Conservation (phyloP, 2,113 vertebrate genomes). For the Poecile atricapillus region DNA sequence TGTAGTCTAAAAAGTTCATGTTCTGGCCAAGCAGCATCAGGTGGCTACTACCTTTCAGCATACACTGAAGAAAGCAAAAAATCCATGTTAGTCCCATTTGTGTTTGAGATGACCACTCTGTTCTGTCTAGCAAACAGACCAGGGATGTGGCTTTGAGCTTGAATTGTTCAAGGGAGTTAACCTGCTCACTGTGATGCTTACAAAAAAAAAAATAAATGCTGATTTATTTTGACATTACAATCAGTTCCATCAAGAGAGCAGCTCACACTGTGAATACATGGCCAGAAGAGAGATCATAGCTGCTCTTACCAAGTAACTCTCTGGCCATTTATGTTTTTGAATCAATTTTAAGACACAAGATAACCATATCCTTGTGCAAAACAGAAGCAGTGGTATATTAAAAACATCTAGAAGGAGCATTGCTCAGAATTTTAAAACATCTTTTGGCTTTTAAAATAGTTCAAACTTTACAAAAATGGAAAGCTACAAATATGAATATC, state of each 20-base stretch:
- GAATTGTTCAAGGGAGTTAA: not conserved
- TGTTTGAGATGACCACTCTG: not conserved
- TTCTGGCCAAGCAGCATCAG: not conserved
- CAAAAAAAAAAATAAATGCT: not conserved
- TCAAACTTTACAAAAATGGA: not conserved
- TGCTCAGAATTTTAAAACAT: not conserved
- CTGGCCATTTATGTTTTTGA: not conserved
- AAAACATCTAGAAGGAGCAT: not conserved
- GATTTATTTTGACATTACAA: not conserved
- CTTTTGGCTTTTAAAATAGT: not conserved
- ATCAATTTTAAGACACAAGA: not conserved
- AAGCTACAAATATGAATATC: not conserved
- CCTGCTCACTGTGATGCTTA: not conserved
- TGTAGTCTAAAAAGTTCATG: not conserved
- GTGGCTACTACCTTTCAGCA: not conserved
- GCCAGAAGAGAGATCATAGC: not conserved
- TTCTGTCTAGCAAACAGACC: not conserved
- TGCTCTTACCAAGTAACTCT: not conserved
- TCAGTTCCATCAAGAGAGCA: not conserved
- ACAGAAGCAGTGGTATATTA: not conserved
- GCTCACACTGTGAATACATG: fast-evolving
- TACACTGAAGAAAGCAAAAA: not conserved
- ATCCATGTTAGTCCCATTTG: not conserved
- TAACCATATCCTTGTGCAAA: not conserved
- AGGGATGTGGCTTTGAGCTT: not conserved